These are phyloP conservation scores for Caenorhabditis imperialis DNA, from an alignment of 2,888 invertebrate species.

Conservation along the genomic window DNA sequence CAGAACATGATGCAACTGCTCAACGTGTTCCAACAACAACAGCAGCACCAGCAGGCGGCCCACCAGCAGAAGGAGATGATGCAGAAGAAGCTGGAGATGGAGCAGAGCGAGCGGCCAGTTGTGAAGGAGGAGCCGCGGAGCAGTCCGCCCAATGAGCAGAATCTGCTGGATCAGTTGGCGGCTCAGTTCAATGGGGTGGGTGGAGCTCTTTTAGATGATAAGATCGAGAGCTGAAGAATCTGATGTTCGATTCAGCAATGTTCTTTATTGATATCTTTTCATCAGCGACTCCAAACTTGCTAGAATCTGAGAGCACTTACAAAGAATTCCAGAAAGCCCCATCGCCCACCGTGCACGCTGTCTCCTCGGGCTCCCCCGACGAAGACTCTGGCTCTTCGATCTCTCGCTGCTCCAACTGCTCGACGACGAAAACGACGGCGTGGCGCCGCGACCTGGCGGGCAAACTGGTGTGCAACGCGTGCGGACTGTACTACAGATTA, in stretches of 20 bases:
- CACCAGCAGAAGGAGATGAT: conserved; percentile 9
- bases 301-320: too few species aligned
- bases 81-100: conserved; percentile 8
- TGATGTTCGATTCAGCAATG: too few species aligned
- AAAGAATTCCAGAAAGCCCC: conserved; percentile 30
- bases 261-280: too few species aligned
- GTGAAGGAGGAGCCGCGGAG: conserved; percentile 29
- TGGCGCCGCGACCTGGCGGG: conserved; percentile 76
- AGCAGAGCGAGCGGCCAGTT: neutral
- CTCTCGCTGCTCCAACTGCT: conserved; percentile 75
- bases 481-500: conserved; percentile 77
- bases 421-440: conserved; percentile 77
- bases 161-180: conserved; percentile 17
- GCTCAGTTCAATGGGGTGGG: conserved; percentile 26
- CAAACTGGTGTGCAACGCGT: conserved; percentile 77
- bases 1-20: conserved; percentile 53
- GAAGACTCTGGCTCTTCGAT: conserved; percentile 58
- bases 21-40: conserved; percentile 42
- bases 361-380: conserved; percentile 18
- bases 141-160: neutral
- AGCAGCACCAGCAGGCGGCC: conserved; percentile 25
- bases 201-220: neutral
- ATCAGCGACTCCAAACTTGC: neutral
- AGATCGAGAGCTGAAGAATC: too few species aligned
- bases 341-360: conserved; percentile 11